Evolutionary conservation across 2,113 vertebrate species (phyloP), one percentile per base, ranked within the genome.

Genomic region (Megaceryle maxima): DNA sequence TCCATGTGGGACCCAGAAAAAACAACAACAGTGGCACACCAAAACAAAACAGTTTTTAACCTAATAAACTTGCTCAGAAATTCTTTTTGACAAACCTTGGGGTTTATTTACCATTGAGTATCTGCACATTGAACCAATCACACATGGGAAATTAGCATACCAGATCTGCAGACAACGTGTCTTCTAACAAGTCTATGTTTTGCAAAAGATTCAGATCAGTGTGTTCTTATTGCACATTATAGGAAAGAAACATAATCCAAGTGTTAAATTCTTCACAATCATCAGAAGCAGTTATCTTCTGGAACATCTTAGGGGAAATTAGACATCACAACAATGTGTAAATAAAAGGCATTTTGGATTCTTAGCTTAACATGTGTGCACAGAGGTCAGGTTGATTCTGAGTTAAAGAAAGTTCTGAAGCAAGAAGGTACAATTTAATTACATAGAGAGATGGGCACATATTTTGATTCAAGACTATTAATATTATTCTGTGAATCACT

Each of bases 1-100:
- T 98, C 98, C 97, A 98, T 97, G 97, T 98, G 98, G 98, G 98
- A 98, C 97, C 97, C 97, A 94, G 39, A 87, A 97, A 98, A 97
- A 98, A 98, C 97, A 98, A 98, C 97, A 97, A 97, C 95, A 63
- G 97, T 74, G 92, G 97, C 96, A 96, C 96, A 98, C 96, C 97
- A 97, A 98, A 97, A 98, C 98, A 98, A 98, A 98, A 98, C 98
- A 88, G 92, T 97, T 98, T 98, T 98, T 98, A 98, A 98, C 98
- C 97, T 97, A 96, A 97, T 98, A 97, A 97, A 98, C 97, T 97
- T 97, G 93, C 96, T 94, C 94, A 94, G 91, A 79, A 95, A 95
- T 96, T 97, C 96, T 88, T 94, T 50, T 91, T 14, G 43, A 44
- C 78, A 94, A 95, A 95, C 33, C 55, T 90, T 41, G 29, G 37